phyloP scores from a whole-genome alignment of 2,797 vertebrate species.

The Lophius americanus region DNA sequence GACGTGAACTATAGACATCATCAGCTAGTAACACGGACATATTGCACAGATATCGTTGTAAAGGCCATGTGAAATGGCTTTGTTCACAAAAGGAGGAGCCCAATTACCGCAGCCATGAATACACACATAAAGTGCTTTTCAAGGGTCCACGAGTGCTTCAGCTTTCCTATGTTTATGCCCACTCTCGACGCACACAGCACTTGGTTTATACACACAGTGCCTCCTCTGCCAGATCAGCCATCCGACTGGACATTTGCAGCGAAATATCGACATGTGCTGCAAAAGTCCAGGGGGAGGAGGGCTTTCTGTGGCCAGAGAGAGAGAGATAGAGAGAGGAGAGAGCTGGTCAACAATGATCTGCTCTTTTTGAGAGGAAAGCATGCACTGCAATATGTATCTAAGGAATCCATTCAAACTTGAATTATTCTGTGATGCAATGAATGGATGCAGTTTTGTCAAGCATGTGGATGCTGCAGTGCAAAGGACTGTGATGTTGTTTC shows the following conservation, averaged over 20 bases:
- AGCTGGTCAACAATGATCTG: constrained; percentile 37
- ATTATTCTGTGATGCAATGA: constrained; percentile 32
- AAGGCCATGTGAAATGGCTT: constrained; percentile 58
- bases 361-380: constrained; percentile 26
- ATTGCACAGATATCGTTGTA: constrained; percentile 44
- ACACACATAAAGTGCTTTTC: constrained; percentile 74
- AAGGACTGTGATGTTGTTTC: not conserved
- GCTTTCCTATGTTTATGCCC: constrained; percentile 61
- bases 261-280: constrained; percentile 2
- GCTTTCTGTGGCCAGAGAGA: constrained; percentile 55
- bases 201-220: constrained; percentile 52
- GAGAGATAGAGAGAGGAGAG: constrained; percentile 7
- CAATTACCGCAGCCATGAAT: constrained; percentile 71
- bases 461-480: not conserved
- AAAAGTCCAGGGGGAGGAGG: constrained; percentile 49
- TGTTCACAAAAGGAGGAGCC: constrained; percentile 52
- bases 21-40: constrained; percentile 50
- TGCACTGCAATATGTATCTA: constrained; percentile 16
- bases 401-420: constrained; percentile 32
- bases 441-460: constrained; percentile 11
- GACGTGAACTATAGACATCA: constrained; percentile 67
- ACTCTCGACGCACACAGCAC: constrained; percentile 62
- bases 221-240: constrained; percentile 69
- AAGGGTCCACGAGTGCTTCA: constrained; percentile 62
- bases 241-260: constrained; percentile 51